These are phyloP conservation scores for Merluccius polli DNA, from an alignment of 2,797 vertebrate genomes.

Conservation along the genomic window DNA sequence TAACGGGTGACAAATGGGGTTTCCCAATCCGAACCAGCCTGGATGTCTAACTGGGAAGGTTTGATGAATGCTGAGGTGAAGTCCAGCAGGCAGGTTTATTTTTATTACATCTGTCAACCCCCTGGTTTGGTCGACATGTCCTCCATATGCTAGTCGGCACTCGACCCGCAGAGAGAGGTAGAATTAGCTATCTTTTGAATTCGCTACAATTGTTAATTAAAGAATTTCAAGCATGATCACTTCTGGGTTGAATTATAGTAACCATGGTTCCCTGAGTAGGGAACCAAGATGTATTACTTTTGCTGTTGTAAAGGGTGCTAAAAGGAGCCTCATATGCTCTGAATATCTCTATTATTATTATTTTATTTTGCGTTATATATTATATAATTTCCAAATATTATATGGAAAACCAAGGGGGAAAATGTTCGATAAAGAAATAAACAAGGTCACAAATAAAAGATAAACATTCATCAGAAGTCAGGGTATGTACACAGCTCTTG, in stretches of 20 bases:
- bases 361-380: neutral
- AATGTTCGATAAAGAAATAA: neutral
- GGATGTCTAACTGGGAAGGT: slow-evolving; percentile 84
- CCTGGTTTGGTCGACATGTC: slow-evolving; percentile 44
- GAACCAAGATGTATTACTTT: neutral
- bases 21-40: slow-evolving; percentile 77
- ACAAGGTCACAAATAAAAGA: neutral
- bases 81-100: slow-evolving; percentile 81
- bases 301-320: neutral
- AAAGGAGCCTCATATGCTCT: neutral
- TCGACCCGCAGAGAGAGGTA: neutral
- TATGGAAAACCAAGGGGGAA: neutral
- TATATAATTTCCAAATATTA: neutral
- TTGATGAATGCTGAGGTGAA: slow-evolving; percentile 89
- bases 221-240: neutral
- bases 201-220: neutral
- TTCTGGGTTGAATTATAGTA: neutral
- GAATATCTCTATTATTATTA: neutral
- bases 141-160: slow-evolving; percentile 31
- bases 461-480: neutral
- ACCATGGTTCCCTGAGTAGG: neutral
- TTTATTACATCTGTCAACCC: slow-evolving; percentile 79
- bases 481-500: neutral
- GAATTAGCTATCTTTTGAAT: neutral
- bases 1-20: slow-evolving; percentile 96